A percentile compares a stretch with the other conserved stretches of the same genome.
Conservation (phyloP, 2,797 vertebrate species). For the Chaetophractus vellerosus region DNA sequence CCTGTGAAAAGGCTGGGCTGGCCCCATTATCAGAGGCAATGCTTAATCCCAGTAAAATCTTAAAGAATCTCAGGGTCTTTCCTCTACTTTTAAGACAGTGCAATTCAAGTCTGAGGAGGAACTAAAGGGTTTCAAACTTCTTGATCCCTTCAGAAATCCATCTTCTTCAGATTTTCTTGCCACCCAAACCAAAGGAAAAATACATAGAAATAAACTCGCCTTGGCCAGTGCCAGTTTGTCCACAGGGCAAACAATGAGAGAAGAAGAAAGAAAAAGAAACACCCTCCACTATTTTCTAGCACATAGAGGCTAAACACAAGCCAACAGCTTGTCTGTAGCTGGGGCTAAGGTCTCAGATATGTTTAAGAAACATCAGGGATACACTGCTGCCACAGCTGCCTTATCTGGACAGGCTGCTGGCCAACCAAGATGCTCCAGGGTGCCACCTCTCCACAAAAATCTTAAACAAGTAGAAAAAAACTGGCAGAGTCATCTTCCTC, state of each 20-base stretch:
- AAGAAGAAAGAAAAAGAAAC: background rate
- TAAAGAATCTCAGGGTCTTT: background rate
- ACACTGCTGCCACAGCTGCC: too few species aligned
- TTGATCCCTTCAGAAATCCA: background rate
- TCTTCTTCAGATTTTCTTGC: constrained; percentile 11
- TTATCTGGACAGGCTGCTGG: too few species aligned
- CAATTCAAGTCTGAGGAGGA: constrained; percentile 1
- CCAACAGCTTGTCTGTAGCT: constrained; percentile 42
- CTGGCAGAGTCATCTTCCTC: too few species aligned
- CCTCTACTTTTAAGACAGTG: background rate
- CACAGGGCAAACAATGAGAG: background rate
- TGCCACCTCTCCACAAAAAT: too few species aligned
- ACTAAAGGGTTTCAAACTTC: constrained; percentile 23
- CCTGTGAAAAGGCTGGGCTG: background rate
- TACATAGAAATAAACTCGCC: background rate
- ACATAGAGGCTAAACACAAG: background rate
- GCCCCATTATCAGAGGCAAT: background rate
- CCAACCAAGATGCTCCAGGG: too few species aligned
- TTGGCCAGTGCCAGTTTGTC: background rate
- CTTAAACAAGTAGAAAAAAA: too few species aligned
- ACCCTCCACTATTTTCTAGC: constrained; percentile 22
- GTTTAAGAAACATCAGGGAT: too few species aligned
- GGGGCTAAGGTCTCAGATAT: background rate
- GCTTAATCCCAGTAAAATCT: constrained; percentile 32
- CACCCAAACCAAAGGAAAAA: constrained; percentile 2